Evolutionary conservation across 2,113 vertebrate species (phyloP).

Genomic region (Poeciliopsis turrubarensis): DNA sequence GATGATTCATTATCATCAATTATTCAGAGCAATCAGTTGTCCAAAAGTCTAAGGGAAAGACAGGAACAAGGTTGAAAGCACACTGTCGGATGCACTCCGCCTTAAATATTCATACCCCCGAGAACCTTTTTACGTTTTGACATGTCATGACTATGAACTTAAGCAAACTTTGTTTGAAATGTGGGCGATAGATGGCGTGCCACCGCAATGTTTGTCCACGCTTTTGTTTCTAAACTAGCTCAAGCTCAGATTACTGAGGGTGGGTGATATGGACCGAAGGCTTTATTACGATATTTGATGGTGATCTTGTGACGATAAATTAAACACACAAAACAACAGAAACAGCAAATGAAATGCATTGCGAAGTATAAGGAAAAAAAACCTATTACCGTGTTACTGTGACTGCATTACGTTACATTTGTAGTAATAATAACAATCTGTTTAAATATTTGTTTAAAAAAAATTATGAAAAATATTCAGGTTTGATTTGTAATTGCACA

Average conservation of each 20-base stretch:
- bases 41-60: neutral
- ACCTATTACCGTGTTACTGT: too few species aligned
- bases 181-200: neutral
- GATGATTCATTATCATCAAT: conserved; percentile 5
- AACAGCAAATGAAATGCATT: too few species aligned
- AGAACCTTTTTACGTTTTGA: neutral
- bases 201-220: neutral
- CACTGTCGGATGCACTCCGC: neutral
- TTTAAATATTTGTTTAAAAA: neutral
- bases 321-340: too few species aligned
- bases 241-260: neutral
- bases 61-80: neutral
- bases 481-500: neutral
- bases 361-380: too few species aligned
- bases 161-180: neutral
- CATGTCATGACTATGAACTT: neutral
- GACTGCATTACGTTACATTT: too few species aligned
- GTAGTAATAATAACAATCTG: too few species aligned
- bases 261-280: neutral
- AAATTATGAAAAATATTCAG: neutral
- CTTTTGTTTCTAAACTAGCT: neutral
- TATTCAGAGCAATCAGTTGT: neutral
- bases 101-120: neutral
- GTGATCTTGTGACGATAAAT: too few species aligned
- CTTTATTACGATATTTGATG: neutral